Evolutionary conservation across 2,888 invertebrate species (phyloP).

Genomic region (Rhopalosiphum nymphaeae): DNA sequence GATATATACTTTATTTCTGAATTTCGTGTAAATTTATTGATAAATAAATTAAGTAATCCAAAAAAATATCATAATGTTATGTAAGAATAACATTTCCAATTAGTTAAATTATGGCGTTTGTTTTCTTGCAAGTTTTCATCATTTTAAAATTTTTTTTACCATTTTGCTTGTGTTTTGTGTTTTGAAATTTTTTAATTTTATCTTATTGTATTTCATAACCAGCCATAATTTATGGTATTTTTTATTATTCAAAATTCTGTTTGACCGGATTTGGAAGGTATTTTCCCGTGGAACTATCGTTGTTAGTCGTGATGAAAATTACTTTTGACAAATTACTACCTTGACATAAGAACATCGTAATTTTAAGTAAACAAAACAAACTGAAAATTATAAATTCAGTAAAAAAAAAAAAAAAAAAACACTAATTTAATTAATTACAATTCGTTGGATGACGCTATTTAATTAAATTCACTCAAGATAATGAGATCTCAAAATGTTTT

Average conservation of each 20-base stretch:
- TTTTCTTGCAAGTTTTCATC: neutral
- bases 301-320: neutral
- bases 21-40: neutral
- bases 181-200: neutral
- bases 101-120: too few relatives aligned
- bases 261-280: neutral
- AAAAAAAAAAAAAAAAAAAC: neutral
- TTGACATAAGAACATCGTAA: neutral
- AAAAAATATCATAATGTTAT: neutral
- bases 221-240: neutral
- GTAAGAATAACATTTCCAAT: too few relatives aligned
- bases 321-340: constrained; percentile 5
- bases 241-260: neutral
- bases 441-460: neutral
- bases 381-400: neutral
- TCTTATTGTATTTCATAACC: neutral
- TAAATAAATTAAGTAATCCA: too few relatives aligned
- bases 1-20: neutral
- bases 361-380: neutral
- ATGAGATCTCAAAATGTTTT: neutral
- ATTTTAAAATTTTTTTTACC: neutral
- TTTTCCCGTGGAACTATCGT: neutral
- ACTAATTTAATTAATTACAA: neutral
- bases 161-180: neutral
- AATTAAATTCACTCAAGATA: neutral